A percentile compares a stretch with the other conserved stretches of the same genome.
Conservation (phyloP, 1,140 invertebrate species). For the Argopecten irradians region DNA sequence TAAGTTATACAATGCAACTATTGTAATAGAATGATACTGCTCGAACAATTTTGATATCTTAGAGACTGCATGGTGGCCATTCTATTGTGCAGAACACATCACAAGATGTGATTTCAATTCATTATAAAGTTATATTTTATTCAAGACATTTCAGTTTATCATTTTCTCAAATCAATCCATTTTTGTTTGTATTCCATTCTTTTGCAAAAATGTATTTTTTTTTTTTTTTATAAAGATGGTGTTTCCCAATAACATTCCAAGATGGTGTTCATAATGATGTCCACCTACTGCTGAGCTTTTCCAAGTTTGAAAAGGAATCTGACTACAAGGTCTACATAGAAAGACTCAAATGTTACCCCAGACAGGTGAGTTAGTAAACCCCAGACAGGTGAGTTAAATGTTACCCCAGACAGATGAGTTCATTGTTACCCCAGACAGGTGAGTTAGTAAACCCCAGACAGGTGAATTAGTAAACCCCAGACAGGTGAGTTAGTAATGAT, state of each 20-base stretch:
- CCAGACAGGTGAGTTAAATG: not conserved
- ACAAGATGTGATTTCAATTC: too few species aligned
- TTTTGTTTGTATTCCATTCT: not conserved
- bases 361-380: constrained; percentile 49
- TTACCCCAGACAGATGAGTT: too few species aligned
- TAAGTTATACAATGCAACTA: too few species aligned
- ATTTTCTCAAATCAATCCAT: too few species aligned
- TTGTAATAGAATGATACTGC: too few species aligned
- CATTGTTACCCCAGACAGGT: constrained; percentile 56
- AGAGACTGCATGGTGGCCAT: too few species aligned
- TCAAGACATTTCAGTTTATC: too few species aligned
- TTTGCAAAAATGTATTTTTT: constrained; percentile 30
- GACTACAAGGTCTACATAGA: constrained; percentile 55
- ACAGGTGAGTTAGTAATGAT: constrained; percentile 51
- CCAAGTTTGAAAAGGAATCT: constrained; percentile 55
- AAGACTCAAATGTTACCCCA: constrained; percentile 53
- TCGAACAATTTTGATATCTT: too few species aligned
- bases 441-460: constrained; percentile 11
- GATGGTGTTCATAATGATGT: constrained; percentile 57
- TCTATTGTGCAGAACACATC: too few species aligned
- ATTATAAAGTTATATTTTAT: too few species aligned
- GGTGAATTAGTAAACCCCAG: constrained; percentile 31
- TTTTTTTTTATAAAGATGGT: constrained; percentile 45
- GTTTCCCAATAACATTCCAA: constrained; percentile 56
- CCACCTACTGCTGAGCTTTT: constrained; percentile 47